These are phyloP conservation scores for Onychorhynchus coronatus DNA, from an alignment of 2,113 vertebrate genomes.

Conservation along the genomic window DNA sequence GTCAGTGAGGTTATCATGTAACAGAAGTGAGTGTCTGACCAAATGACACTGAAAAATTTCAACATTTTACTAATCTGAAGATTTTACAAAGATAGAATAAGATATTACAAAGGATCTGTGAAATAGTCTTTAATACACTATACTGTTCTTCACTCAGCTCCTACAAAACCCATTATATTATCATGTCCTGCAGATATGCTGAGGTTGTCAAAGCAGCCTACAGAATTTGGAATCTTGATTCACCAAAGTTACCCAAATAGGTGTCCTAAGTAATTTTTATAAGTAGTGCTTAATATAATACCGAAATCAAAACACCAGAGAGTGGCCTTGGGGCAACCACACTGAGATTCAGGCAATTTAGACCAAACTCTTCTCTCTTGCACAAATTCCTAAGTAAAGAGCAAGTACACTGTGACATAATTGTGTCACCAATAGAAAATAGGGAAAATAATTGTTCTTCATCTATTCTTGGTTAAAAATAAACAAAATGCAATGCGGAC, in stretches of 20 bases:
- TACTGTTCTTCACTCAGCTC: neutral
- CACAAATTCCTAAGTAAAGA: neutral
- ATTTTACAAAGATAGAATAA: neutral
- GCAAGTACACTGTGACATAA: neutral
- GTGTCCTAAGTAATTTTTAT: neutral
- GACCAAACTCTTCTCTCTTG: neutral
- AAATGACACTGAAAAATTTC: neutral
- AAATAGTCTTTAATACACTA: neutral
- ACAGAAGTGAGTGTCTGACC: neutral
- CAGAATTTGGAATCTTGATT: neutral
- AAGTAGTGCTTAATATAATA: neutral
- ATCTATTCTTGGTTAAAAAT: neutral
- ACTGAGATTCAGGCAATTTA: neutral
- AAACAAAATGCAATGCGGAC: neutral
- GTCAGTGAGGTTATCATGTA: neutral
- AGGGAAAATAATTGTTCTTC: neutral
- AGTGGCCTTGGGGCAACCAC: neutral
- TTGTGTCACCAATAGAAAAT: fast-evolving
- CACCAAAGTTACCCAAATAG: neutral
- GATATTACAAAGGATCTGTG: neutral
- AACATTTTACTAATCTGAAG: neutral
- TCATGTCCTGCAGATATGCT: neutral
- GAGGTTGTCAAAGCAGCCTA: neutral
- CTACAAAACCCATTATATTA: neutral
- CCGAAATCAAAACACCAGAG: neutral